These are phyloP conservation scores for Pelusios castaneus DNA, from an alignment of 2,113 vertebrate species.

Conservation along the genomic window DNA sequence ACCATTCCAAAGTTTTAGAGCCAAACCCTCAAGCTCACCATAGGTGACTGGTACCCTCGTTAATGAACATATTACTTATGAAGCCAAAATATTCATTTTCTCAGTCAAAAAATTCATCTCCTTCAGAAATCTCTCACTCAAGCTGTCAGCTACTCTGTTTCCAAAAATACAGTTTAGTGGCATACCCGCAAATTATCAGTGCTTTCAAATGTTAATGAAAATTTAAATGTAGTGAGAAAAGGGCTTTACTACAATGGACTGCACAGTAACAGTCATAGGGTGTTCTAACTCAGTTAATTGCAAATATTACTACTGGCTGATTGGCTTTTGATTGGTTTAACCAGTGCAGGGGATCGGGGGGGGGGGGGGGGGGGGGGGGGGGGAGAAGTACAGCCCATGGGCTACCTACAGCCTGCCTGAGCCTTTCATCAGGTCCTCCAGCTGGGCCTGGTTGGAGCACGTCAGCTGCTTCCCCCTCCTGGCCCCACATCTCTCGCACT, in stretches of 20 bases:
- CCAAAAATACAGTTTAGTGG: neutral
- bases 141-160: neutral
- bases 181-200: neutral
- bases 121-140: neutral
- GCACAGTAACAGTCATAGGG: neutral
- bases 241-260: neutral
- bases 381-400: no score
- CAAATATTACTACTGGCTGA: neutral
- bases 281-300: neutral
- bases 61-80: neutral
- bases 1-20: neutral
- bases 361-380: no score
- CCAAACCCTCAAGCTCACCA: neutral
- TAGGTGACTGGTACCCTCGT: neutral
- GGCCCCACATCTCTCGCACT: no score
- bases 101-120: rapidly evolving
- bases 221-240: neutral
- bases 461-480: no score
- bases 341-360: neutral
- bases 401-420: no score
- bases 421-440: no score
- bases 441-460: no score
- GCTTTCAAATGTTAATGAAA: neutral
- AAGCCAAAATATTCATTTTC: rapidly evolving
- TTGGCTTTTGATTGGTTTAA: neutral